These are phyloP conservation scores for Dyspetes luteomarginatus DNA, from an alignment of 2,888 invertebrate genomes.

Conservation along the genomic window DNA sequence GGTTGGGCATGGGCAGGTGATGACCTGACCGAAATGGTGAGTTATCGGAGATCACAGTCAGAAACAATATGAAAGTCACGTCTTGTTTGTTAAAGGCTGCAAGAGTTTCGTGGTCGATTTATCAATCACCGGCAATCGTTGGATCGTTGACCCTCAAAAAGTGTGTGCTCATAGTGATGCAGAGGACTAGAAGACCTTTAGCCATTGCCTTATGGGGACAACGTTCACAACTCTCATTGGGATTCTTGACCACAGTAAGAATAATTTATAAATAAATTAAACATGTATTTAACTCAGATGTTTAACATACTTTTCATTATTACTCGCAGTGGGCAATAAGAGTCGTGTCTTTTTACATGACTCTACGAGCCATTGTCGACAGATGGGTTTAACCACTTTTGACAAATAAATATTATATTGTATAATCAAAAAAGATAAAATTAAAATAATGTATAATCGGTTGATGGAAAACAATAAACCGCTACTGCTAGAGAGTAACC, in stretches of 20 bases:
- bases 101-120: slow-evolving; percentile 64
- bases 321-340: slow-evolving; percentile 59
- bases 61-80: background rate
- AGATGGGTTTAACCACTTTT: slow-evolving; percentile 25
- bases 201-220: slow-evolving; percentile 53
- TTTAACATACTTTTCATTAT: background rate
- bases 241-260: slow-evolving; percentile 67
- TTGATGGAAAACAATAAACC: background rate
- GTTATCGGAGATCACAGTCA: slow-evolving; percentile 14
- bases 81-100: slow-evolving; percentile 36
- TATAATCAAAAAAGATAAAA: background rate
- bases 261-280: background rate
- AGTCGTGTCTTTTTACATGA: slow-evolving; percentile 64
- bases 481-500: too few species aligned
- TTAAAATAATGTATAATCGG: background rate
- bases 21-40: slow-evolving; percentile 73
- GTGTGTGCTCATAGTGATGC: slow-evolving; percentile 61
- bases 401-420: background rate
- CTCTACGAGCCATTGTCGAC: slow-evolving; percentile 61
- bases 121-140: slow-evolving; percentile 63
- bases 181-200: slow-evolving; percentile 69
- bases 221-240: slow-evolving; percentile 64
- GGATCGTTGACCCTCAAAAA: slow-evolving; percentile 44
- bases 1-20: slow-evolving; percentile 74
- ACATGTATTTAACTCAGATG: background rate